phyloP scores from a whole-genome alignment of 2,797 vertebrate species.

The Epinephelus malabaricus region DNA sequence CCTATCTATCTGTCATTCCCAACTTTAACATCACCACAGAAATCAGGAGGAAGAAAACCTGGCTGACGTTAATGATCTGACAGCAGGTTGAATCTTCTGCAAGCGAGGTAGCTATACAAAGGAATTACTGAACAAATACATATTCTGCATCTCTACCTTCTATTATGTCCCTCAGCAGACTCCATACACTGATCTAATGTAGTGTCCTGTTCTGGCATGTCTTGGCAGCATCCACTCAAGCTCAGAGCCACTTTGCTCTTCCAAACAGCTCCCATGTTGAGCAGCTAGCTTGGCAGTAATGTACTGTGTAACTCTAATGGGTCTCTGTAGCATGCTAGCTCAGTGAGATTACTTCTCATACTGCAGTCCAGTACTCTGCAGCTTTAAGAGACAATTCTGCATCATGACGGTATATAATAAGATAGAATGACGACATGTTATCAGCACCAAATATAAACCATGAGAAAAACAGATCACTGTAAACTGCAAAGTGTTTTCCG shows the following conservation, averaged over 20 bases:
- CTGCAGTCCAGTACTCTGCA: background rate
- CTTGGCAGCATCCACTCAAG: slow-evolving; percentile 52
- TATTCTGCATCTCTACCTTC: background rate
- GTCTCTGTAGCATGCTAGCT: slow-evolving; percentile 11
- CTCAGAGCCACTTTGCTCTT: slow-evolving; percentile 44
- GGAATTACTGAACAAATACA: background rate
- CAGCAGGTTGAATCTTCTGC: too few relatives aligned
- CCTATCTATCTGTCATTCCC: too few relatives aligned
- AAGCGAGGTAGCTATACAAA: too few relatives aligned
- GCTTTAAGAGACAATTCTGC: background rate
- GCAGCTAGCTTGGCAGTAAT: slow-evolving; percentile 32
- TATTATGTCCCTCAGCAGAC: slow-evolving; percentile 26
- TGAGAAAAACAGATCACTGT: background rate
- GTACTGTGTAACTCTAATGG: slow-evolving; percentile 36
- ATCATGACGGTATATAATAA: background rate
- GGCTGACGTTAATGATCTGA: too few relatives aligned
- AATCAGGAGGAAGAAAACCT: too few relatives aligned
- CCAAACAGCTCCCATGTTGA: slow-evolving; percentile 49
- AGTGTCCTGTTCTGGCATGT: slow-evolving; percentile 8
- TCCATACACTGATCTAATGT: slow-evolving; percentile 28
- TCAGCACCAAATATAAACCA: background rate
- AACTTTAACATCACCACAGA: too few relatives aligned
- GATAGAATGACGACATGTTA: background rate
- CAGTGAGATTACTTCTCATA: background rate
- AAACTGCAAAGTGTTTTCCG: background rate